Base-by-base conservation (phyloP, 2,888 invertebrate species). In the Eremobia ochroleuca region DNA sequence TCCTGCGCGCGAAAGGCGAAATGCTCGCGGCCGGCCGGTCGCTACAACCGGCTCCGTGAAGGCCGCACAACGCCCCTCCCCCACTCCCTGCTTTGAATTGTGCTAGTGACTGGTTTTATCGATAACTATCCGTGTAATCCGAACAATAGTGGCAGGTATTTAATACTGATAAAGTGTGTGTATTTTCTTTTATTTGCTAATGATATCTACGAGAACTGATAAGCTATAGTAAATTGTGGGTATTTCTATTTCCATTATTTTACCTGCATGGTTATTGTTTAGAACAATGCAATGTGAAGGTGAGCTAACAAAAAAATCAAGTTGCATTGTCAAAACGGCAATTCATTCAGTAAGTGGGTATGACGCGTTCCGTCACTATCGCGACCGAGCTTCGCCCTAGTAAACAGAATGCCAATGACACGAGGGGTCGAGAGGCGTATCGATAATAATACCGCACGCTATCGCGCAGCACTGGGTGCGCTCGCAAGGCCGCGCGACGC, bases 341-440 rank as follows among this genome's bases (percentile, higher is more conserved):
- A 89, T 88, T 92, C 90, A 93, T 92, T 92, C 86, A 92, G 82
- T 90, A 83, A 89, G 77, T 88, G 86, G 75, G 79, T 90, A 85
- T 92, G 91, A 92, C 92, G 93, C 92, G 88, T 87, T 85, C 78
- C 83, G 85, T 88, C 89, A 92, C 93, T 95, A 95, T 95, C 95
- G 92, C 91, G 90, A 86, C 89, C 91, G 93, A 90, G 92, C 92
- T 91, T 93, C 93, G 93, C 92, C 92, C 92, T 90, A 92, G 94
- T 96, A 95, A 96, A 96, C 95, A 94, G 89, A 94, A 92, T 95
- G 96, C 95, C 96, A 96, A 95, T 96, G 96, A 96, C 96, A 96
- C 93, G 91, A 92, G 92, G 93, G 93, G 93, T 93, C 93, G 92
- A 85, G 87, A 87, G 89, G 87, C 89, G 90, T 95, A 95, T 96